Conservation (phyloP, 2,113 vertebrate species). For the Ceyx cyanopectus region DNA sequence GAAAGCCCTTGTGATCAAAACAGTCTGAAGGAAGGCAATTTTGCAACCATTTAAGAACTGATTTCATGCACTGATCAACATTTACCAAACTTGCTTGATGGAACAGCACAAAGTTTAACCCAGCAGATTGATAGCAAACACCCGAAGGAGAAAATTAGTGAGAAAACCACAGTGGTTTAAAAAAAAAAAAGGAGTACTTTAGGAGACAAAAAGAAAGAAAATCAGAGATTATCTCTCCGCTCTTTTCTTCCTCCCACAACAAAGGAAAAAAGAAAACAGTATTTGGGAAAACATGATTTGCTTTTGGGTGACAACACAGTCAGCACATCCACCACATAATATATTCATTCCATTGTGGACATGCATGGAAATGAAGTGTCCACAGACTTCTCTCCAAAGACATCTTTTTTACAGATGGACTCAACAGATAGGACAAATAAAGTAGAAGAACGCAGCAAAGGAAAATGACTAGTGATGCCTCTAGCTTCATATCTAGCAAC, state of each 20-base stretch:
- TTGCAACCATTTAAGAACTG: constrained; percentile 76
- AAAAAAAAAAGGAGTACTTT: constrained; percentile 12
- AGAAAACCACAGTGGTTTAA: constrained; percentile 27
- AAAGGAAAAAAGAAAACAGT: neutral
- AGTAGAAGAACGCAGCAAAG: no score
- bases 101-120: constrained; percentile 62
- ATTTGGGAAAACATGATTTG: constrained; percentile 1
- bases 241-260: neutral
- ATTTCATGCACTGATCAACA: constrained; percentile 77
- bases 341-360: no score
- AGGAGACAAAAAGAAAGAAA: constrained; percentile 28
- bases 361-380: no score
- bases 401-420: no score
- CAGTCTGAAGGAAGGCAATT: constrained; percentile 77
- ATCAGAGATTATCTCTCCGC: neutral
- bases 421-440: no score
- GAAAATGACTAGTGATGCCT: no score
- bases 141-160: constrained; percentile 62
- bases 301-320: neutral
- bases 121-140: constrained; percentile 35
- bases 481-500: no score
- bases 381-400: no score
- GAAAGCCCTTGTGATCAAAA: constrained; percentile 81
- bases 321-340: no score
- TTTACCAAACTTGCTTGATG: constrained; percentile 65